phyloP scores from a whole-genome alignment of 2,888 invertebrate species.

The Doris montereyensis region DNA sequence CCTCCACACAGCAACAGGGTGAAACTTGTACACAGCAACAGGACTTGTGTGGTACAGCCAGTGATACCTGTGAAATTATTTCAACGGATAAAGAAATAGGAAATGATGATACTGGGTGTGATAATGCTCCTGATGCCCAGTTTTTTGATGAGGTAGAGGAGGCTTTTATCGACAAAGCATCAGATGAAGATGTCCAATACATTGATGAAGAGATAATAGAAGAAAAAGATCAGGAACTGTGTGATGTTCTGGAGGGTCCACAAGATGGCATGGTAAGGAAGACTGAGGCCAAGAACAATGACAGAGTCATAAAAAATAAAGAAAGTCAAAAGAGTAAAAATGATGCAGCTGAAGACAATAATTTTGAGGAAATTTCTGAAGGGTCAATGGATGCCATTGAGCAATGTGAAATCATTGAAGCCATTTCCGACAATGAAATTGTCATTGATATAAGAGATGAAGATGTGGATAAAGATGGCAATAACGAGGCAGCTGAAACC shows the following conservation, averaged over 20 bases:
- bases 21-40: too few relatives aligned
- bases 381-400: constrained; percentile 36
- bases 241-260: neutral
- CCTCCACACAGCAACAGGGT: too few relatives aligned
- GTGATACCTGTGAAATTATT: too few relatives aligned
- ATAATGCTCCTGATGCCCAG: neutral
- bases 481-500: constrained; percentile 33
- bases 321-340: neutral
- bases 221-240: neutral
- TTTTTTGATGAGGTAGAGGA: neutral
- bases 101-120: neutral
- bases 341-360: neutral
- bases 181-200: neutral
- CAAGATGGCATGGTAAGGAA: neutral
- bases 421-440: constrained; percentile 33
- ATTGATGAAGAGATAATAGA: neutral
- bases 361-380: constrained; percentile 42
- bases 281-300: neutral
- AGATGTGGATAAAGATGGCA: neutral
- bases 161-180: neutral
- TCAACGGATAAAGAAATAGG: too few relatives aligned
- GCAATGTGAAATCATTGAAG: constrained; percentile 30
- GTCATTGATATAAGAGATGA: neutral
- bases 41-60: too few relatives aligned
- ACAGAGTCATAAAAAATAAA: neutral